Conservation (phyloP, 2,797 vertebrate species). For the Phoxinus dragarum region DNA sequence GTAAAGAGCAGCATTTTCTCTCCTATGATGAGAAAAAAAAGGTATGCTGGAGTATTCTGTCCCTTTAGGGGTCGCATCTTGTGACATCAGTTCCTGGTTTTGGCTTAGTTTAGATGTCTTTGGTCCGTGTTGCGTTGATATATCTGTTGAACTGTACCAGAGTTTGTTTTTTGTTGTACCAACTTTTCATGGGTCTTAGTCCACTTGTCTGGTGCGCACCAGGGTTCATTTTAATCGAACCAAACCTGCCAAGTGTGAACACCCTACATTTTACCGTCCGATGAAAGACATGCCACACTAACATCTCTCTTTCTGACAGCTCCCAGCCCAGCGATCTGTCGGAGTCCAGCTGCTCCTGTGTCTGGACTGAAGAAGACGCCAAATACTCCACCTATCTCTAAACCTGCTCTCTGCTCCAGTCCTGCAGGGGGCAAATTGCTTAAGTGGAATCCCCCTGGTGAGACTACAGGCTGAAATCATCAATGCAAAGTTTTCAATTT, state of each 20-base stretch:
- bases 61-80: no score
- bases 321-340: conserved; percentile 57
- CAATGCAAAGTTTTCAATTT: background rate
- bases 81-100: no score
- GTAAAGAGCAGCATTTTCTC: no score
- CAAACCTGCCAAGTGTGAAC: background rate
- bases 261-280: background rate
- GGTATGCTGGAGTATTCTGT: no score
- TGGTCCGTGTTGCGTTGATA: no score
- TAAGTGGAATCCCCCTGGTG: conserved; percentile 93
- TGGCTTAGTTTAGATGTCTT: no score
- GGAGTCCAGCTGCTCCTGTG: conserved; percentile 57
- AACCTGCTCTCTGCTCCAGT: conserved; percentile 68
- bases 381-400: conserved; percentile 65
- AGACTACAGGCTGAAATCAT: conserved; percentile 4
- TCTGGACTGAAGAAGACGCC: conserved; percentile 56
- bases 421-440: conserved; percentile 77
- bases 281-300: background rate
- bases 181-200: background rate
- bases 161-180: background rate
- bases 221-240: background rate
- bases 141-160: background rate
- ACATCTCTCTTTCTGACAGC: conserved; percentile 54
- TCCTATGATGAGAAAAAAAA: no score
- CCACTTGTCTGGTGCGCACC: background rate